Base-by-base conservation (phyloP, 2,797 vertebrate species). In the Echeneis naucrates region DNA sequence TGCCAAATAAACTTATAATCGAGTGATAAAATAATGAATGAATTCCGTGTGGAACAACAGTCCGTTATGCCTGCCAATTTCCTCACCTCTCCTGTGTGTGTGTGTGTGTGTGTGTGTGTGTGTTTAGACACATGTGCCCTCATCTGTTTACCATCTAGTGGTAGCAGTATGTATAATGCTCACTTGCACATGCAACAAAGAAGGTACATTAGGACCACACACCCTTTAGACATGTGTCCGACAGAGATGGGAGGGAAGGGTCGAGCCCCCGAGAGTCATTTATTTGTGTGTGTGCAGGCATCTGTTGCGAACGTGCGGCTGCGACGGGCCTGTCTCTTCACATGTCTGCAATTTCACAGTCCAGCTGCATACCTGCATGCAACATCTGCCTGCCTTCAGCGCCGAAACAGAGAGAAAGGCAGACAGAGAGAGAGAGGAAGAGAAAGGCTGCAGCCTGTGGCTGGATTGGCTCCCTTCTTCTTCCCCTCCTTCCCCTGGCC, bases 1-100 rank as follows among this genome's bases (percentile, higher is more conserved):
- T 71, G 88, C 85, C 90, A 89, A 90, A 87, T 81, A 86, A 87
- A 90, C 84, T 81, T 80, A 86, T 88, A 88, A 92, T 89, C 67
- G 81, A 90, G 87, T 76, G 75, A 85, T 89, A 79, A 87, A 91
- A 89, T 87, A 88, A 89, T 90, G 83, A 89, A 86, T 81, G 77
- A 85, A 87, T 85, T 87, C 82, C 67, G 60, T 59, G 71, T 65
- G 80, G 75, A 89, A 84, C 87, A 85, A 79, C 81, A 51, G 60
- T 58, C 68, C 33, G 48, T 82, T 78, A 90, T 70, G 84, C 79
- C 77, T 87, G 87, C 81, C 87, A 90, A 82, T 83, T 85, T 68
- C 68, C 68, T 77, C 77, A 63, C 61, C 72, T 87, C 65, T 62
- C 19, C 54, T 21, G 48, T 71, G 51, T 57, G 53, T 70, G 40